Conservation (phyloP, 2,797 vertebrate genomes). For the Nannoperca australis region DNA sequence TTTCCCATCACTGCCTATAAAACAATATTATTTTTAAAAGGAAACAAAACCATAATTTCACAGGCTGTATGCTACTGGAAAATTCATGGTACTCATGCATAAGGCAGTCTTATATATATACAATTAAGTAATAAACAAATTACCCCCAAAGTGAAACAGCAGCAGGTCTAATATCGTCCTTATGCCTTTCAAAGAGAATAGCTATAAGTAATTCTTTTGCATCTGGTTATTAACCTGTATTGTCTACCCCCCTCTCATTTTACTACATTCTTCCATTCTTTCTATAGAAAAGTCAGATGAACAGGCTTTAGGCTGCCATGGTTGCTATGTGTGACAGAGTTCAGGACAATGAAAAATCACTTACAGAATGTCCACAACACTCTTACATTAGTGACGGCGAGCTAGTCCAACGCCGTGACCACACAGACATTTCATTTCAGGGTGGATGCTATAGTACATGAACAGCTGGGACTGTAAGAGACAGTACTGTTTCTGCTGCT, state of each 20-base stretch:
- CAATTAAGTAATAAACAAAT: slow-evolving; percentile 7
- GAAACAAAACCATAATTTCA: slow-evolving; percentile 19
- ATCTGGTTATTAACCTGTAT: slow-evolving; percentile 50
- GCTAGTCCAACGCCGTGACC: too few species aligned
- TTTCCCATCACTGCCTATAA: slow-evolving; percentile 91
- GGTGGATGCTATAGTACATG: slow-evolving; percentile 25
- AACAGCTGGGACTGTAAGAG: background rate
- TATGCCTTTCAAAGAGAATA: slow-evolving; percentile 45
- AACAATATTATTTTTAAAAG: background rate
- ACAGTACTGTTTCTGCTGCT: slow-evolving; percentile 8
- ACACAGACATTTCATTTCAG: slow-evolving; percentile 44
- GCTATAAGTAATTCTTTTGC: slow-evolving; percentile 30
- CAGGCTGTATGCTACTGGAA: slow-evolving; percentile 17
- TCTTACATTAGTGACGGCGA: slow-evolving; percentile 49
- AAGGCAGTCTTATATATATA: slow-evolving; percentile 33
- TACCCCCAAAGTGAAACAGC: slow-evolving; percentile 30
- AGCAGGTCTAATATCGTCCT: slow-evolving; percentile 47
- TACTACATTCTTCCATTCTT: slow-evolving; percentile 34
- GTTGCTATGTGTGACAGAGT: slow-evolving; percentile 65
- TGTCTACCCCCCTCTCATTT: slow-evolving; percentile 18
- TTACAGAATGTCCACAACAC: slow-evolving; percentile 54
- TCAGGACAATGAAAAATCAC: slow-evolving; percentile 57
- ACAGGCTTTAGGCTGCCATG: slow-evolving; percentile 46
- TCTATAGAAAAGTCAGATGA: slow-evolving; percentile 48
- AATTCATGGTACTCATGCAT: slow-evolving; percentile 24